A percentile compares a stretch with the other conserved stretches of the same genome.
These are phyloP conservation scores for Loriculus beryllinus DNA, from an alignment of 2,797 vertebrate genomes.

Conservation along the genomic window DNA sequence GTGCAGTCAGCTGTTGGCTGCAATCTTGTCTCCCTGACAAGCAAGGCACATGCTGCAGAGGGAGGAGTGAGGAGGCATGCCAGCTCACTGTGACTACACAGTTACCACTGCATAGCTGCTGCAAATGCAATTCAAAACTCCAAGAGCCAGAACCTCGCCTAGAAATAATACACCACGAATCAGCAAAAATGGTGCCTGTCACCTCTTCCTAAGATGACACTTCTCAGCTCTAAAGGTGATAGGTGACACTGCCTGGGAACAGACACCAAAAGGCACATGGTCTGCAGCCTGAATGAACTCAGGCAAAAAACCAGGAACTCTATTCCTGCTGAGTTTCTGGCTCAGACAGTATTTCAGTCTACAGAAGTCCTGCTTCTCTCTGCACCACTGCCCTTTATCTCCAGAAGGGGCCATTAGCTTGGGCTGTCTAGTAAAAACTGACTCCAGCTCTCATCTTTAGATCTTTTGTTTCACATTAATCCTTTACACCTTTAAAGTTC, in stretches of 20 bases:
- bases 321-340: neutral
- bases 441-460: neutral
- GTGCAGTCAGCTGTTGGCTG: neutral
- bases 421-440: neutral
- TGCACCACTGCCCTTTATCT: neutral
- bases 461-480: neutral
- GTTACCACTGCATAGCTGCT: neutral
- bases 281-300: neutral
- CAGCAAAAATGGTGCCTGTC: neutral
- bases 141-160: neutral
- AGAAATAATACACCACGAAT: neutral
- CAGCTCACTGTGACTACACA: neutral
- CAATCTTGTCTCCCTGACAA: neutral
- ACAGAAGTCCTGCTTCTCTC: neutral
- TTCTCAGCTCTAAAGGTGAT: neutral
- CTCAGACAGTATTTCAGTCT: neutral
- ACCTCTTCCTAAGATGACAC: neutral
- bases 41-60: neutral
- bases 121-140: neutral
- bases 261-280: neutral
- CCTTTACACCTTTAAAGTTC: neutral
- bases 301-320: neutral
- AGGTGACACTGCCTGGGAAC: neutral
- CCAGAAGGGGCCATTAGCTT: neutral
- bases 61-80: neutral